Conservation (phyloP, 2,113 vertebrate genomes). For the Poecilia latipinna region DNA sequence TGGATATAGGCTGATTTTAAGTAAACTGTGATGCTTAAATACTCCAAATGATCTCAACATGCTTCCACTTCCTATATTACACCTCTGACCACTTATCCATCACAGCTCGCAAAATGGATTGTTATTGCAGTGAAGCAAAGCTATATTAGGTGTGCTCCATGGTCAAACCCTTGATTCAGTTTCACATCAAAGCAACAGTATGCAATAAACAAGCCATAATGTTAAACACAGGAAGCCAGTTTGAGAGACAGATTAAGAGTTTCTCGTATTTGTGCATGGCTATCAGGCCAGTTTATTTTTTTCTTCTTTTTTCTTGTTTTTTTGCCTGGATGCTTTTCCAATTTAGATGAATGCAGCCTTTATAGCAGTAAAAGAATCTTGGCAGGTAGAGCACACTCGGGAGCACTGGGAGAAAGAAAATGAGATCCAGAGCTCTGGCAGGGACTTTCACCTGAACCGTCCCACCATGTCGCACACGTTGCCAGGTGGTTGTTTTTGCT, state of each 20-base stretch:
- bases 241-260: slow-evolving; percentile 57
- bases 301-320: slow-evolving; percentile 5
- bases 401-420: slow-evolving; percentile 73
- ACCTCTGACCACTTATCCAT: slow-evolving; percentile 48
- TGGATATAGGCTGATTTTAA: slow-evolving; percentile 77
- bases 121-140: slow-evolving; percentile 30
- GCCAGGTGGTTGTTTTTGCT: slow-evolving; percentile 69
- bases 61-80: slow-evolving; percentile 61
- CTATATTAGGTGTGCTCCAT: neutral
- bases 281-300: slow-evolving; percentile 54
- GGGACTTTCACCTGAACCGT: slow-evolving; percentile 69
- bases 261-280: slow-evolving; percentile 45
- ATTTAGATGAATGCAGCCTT: slow-evolving; percentile 77
- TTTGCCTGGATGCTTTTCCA: slow-evolving; percentile 67
- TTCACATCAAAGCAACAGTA: slow-evolving; percentile 53
- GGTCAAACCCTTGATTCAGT: slow-evolving; percentile 32
- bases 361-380: slow-evolving; percentile 72
- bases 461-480: slow-evolving; percentile 63
- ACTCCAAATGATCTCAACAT: slow-evolving; percentile 77
- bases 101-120: slow-evolving; percentile 52
- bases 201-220: slow-evolving; percentile 39
- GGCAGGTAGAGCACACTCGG: slow-evolving; percentile 73
- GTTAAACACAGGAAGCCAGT: slow-evolving; percentile 25
- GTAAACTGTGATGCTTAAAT: slow-evolving; percentile 82
- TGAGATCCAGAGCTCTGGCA: slow-evolving; percentile 80